Evolutionary conservation across 2,888 invertebrate species (phyloP).

Genomic region (Phortica okadai): DNA sequence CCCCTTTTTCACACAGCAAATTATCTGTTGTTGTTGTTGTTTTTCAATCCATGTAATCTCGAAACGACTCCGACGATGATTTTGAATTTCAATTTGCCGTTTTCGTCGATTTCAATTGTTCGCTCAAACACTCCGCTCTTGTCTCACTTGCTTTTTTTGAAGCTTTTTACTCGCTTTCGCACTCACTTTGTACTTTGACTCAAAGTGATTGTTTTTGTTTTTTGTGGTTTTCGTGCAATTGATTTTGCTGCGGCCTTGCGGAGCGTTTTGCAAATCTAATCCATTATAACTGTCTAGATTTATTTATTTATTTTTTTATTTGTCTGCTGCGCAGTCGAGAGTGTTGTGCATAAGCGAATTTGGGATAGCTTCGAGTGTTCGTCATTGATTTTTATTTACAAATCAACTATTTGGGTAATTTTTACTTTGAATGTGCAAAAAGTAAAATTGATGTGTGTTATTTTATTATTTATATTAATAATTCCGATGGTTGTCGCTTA

Average conservation of each 20-base stretch:
- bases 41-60: slow-evolving; percentile 6
- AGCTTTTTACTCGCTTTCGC: not conserved
- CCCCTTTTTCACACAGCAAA: slow-evolving; percentile 2
- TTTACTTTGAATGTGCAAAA: too few species aligned
- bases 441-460: too few species aligned
- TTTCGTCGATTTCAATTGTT: slow-evolving; percentile 12
- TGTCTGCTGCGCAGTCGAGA: not conserved
- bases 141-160: not conserved
- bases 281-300: slow-evolving; percentile 1
- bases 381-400: too few species aligned
- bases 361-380: too few species aligned
- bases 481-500: too few species aligned
- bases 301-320: not conserved
- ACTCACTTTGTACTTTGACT: slow-evolving; percentile 25
- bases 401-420: too few species aligned
- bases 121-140: not conserved
- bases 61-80: not conserved
- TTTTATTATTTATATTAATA: too few species aligned
- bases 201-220: slow-evolving; percentile 9
- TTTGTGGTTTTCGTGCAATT: slow-evolving; percentile 12
- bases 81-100: not conserved
- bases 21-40: not conserved
- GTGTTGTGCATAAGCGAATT: too few species aligned
- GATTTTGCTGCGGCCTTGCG: slow-evolving; percentile 21
- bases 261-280: slow-evolving; percentile 14